Evolutionary conservation across 2,888 invertebrate genomes (phyloP).

Genomic region (Drymonia ruficornis): DNA sequence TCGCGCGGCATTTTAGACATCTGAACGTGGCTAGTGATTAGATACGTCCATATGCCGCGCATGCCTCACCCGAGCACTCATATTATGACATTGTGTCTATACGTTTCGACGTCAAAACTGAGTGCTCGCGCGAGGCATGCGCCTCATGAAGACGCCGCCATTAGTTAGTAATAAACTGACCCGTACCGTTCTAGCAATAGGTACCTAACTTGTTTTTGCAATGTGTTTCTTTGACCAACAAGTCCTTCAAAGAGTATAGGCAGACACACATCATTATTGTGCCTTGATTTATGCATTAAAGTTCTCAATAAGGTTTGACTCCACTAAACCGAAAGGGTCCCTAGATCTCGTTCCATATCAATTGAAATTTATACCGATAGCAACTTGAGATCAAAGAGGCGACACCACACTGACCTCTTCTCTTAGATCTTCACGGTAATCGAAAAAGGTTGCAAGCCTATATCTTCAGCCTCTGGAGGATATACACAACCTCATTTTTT

Average conservation of each 20-base stretch:
- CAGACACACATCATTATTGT: background rate
- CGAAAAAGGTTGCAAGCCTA: background rate
- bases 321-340: slow-evolving; percentile 19
- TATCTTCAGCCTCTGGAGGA: background rate
- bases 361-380: slow-evolving; percentile 27
- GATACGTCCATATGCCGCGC: too few relatives aligned
- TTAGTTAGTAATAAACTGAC: too few relatives aligned
- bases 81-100: too few relatives aligned
- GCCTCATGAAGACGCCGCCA: too few relatives aligned
- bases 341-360: slow-evolving; percentile 25
- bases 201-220: too few relatives aligned
- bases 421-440: background rate
- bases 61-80: too few relatives aligned
- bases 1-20: too few relatives aligned
- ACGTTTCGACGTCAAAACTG: too few relatives aligned
- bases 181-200: too few relatives aligned
- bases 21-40: too few relatives aligned
- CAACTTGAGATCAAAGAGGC: slow-evolving; percentile 24
- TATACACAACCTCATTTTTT: background rate
- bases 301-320: background rate
- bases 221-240: too few relatives aligned
- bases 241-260: background rate
- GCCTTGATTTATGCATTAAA: background rate
- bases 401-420: background rate
- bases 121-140: too few relatives aligned